A percentile compares a stretch with the other conserved stretches of the same genome.
Evolutionary conservation across 2,113 vertebrate species (phyloP).

Genomic region (Xyliphius kryptos): DNA sequence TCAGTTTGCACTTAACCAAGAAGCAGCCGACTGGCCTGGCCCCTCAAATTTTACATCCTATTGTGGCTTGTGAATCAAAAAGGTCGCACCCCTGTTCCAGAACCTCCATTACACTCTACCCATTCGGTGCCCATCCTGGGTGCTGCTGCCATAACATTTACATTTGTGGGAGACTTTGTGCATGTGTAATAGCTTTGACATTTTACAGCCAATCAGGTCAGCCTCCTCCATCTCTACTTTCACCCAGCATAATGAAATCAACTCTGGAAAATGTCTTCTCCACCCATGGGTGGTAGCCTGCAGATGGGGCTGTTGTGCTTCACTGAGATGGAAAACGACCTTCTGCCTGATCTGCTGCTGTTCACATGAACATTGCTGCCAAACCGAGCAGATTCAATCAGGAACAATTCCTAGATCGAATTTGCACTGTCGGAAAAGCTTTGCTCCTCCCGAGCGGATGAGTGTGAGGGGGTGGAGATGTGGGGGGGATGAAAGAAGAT

Average conservation of each 20-base stretch:
- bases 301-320: constrained; percentile 42
- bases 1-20: too few relatives aligned
- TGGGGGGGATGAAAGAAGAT: constrained; percentile 5
- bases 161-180: too few relatives aligned
- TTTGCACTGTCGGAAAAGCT: constrained; percentile 30
- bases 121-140: too few relatives aligned
- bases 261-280: constrained; percentile 14
- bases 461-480: not conserved
- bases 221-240: not conserved
- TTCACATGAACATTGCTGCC: constrained; percentile 5
- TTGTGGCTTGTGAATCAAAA: too few relatives aligned
- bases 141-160: too few relatives aligned
- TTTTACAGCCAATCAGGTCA: not conserved
- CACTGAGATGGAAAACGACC: constrained; percentile 13
- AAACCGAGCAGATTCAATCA: constrained; percentile 21
- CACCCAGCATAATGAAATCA: constrained; percentile 14
- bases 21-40: too few relatives aligned
- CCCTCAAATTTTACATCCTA: too few relatives aligned
- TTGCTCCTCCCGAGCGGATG: constrained; percentile 10
- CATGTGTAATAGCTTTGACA: not conserved
- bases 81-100: too few relatives aligned
- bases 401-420: constrained; percentile 28
- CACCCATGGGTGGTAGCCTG: constrained; percentile 17
- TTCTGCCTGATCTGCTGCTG: not conserved
- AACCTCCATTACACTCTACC: too few relatives aligned